A percentile compares a stretch with the other conserved stretches of the same genome.
Evolutionary conservation across 2,113 vertebrate genomes (phyloP).

Genomic region (Blennius ocellaris): DNA sequence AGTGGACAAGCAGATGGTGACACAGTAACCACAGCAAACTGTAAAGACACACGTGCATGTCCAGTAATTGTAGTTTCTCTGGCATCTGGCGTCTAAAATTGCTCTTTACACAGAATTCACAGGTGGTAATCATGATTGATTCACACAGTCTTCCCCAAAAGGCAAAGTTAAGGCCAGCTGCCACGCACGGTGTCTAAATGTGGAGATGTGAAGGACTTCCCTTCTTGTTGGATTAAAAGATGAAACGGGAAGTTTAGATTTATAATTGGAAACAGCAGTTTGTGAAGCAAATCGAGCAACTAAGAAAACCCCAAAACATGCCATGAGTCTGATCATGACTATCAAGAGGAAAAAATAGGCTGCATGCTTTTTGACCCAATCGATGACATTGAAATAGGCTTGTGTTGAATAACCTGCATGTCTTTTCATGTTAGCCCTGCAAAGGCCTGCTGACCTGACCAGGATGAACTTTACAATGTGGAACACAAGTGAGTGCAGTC

Average conservation of each 20-base stretch:
- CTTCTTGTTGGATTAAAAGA: background rate
- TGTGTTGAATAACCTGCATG: no score
- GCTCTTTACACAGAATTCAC: background rate
- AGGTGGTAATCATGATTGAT: background rate
- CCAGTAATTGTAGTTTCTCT: no score
- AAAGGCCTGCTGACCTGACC: no score
- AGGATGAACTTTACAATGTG: no score
- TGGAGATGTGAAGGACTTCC: background rate
- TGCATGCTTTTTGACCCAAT: no score
- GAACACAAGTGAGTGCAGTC: no score
- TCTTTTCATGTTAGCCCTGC: no score
- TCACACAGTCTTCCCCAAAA: background rate
- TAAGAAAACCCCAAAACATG: no score
- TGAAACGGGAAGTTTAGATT: constrained; percentile 10
- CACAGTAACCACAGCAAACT: no score
- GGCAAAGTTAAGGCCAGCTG: background rate
- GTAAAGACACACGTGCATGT: no score
- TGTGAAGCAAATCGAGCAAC: background rate
- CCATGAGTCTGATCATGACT: background rate
- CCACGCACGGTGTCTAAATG: background rate
- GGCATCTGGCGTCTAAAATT: background rate
- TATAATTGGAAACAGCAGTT: background rate
- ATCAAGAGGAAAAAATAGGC: no score
- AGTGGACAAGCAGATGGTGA: background rate
- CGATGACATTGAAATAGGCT: no score